Conservation (phyloP, 2,888 invertebrate genomes). For the Dermolepida albohirtum region DNA sequence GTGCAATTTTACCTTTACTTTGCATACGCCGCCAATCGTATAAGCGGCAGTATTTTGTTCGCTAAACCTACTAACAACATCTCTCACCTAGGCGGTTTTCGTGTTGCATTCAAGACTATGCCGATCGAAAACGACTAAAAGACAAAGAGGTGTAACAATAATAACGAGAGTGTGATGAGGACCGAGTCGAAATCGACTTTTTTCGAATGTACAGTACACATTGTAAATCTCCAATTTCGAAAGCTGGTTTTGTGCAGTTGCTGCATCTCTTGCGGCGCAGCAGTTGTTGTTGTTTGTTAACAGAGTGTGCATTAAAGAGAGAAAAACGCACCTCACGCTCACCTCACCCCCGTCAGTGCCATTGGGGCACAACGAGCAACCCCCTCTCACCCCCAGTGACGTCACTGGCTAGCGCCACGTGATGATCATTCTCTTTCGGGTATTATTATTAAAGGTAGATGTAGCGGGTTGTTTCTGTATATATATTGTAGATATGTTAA, state of each 20-base stretch:
- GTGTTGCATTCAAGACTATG: too few species aligned
- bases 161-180: too few species aligned
- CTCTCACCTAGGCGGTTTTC: too few species aligned
- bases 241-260: conserved; percentile 63
- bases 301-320: conserved; percentile 10
- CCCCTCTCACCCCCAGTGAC: conserved; percentile 51
- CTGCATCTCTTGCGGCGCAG: conserved; percentile 42
- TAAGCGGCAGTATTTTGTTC: too few species aligned
- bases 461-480: conserved; percentile 11
- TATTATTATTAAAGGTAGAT: conserved; percentile 15
- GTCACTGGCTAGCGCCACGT: conserved; percentile 52
- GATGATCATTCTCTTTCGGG: conserved; percentile 10
- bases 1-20: too few species aligned
- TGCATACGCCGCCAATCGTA: too few species aligned
- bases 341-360: neutral
- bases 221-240: conserved; percentile 62
- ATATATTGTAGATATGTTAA: too few species aligned
- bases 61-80: too few species aligned
- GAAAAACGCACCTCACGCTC: conserved; percentile 2
- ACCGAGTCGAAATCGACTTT: conserved; percentile 44
- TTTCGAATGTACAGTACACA: conserved; percentile 58
- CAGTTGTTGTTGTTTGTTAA: neutral
- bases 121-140: too few species aligned
- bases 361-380: conserved; percentile 32
- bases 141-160: too few species aligned